Evolutionary conservation across 2,113 vertebrate genomes (phyloP).

Genomic region (Lophius piscatorius): DNA sequence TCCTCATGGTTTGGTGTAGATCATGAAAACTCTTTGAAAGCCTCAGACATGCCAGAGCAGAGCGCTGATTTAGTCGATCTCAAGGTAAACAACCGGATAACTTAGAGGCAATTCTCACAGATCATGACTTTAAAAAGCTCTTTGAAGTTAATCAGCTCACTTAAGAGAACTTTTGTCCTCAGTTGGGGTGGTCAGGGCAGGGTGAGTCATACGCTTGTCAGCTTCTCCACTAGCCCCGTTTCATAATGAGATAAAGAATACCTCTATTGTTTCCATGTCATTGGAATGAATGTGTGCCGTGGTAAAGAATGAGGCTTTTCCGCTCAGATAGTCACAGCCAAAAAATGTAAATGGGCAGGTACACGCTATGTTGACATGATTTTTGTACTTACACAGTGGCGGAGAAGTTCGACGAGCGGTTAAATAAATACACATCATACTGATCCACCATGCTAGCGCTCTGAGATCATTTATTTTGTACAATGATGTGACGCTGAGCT

Average conservation of each 20-base stretch:
- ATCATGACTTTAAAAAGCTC: slow-evolving; percentile 18
- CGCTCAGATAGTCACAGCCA: slow-evolving; percentile 2
- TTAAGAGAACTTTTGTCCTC: slow-evolving; percentile 30
- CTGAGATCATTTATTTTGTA: too few species aligned
- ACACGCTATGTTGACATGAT: background rate
- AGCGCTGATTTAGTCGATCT: slow-evolving; percentile 19
- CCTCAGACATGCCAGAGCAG: slow-evolving; percentile 32
- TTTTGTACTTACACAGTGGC: background rate
- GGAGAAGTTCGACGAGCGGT: slow-evolving; percentile 5
- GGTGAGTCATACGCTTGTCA: slow-evolving; percentile 25
- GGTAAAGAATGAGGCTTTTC: slow-evolving; percentile 11
- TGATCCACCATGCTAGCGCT: too few species aligned
- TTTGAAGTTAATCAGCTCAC: slow-evolving; percentile 54
- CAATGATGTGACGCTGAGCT: too few species aligned
- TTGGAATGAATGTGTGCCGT: slow-evolving; percentile 6
- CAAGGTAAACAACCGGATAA: slow-evolving; percentile 47
- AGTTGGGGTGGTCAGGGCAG: slow-evolving; percentile 18
- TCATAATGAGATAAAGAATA: slow-evolving; percentile 24
- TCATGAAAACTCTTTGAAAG: slow-evolving; percentile 1
- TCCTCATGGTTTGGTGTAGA: slow-evolving; percentile 3
- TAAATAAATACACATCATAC: too few species aligned
- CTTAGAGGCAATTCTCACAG: slow-evolving; percentile 13
- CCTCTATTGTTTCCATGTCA: slow-evolving; percentile 28
- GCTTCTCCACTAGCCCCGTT: slow-evolving; percentile 7
- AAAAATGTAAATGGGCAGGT: background rate